Evolutionary conservation across 2,113 vertebrate genomes (phyloP).

Genomic region (Crotophaga sulcirostris): DNA sequence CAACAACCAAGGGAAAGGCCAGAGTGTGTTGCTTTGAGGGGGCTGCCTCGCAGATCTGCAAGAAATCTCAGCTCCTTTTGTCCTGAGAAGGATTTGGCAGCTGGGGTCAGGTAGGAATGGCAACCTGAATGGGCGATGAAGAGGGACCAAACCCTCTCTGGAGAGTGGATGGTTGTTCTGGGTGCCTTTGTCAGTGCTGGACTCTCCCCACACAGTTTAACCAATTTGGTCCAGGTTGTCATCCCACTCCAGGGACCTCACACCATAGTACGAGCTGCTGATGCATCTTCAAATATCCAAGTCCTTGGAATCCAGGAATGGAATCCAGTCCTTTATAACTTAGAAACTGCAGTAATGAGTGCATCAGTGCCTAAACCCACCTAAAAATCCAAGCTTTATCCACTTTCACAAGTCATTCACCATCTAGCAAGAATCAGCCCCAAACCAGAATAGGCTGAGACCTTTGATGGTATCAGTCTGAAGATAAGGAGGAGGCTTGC

Average conservation of each 20-base stretch:
- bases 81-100: background rate
- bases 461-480: background rate
- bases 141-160: background rate
- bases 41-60: background rate
- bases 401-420: background rate
- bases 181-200: background rate
- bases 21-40: fast-evolving
- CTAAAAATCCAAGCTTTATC: background rate
- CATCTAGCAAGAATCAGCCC: background rate
- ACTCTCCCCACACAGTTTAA: background rate
- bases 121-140: fast-evolving
- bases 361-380: background rate
- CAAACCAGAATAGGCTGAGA: background rate
- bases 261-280: background rate
- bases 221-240: background rate
- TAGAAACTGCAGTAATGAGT: background rate
- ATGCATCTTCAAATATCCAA: background rate
- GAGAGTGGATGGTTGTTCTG: background rate
- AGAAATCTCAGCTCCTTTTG: background rate
- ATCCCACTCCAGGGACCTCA: background rate
- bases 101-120: background rate
- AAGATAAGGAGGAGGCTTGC: background rate
- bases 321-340: background rate
- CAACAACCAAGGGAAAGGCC: background rate
- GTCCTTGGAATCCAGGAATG: background rate